Evolutionary conservation across 2,888 invertebrate genomes (phyloP), one percentile per base, ranked within the genome.

Genomic region (Drosophila infuscata): DNA sequence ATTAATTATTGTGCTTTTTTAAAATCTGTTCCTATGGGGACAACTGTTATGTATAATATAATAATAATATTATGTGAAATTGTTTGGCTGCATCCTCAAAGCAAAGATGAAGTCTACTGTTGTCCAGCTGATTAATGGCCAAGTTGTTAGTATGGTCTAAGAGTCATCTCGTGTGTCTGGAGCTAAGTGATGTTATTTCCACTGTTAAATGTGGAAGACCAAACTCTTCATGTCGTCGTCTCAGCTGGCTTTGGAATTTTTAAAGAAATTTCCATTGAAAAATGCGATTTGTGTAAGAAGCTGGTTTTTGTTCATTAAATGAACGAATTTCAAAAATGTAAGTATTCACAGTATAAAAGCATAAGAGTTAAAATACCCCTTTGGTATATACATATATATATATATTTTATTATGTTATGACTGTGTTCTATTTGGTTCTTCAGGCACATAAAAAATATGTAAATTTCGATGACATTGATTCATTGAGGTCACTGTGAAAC

Each of bases 391-490:
- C n/a, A 41, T 7, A n/a, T 3, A 8, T 41, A 46, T 20, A 15
- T 15, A 3, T 46, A 0, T 15, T 20, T 3, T 15, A 8, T 25
- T 46, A 46, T 15, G 4, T 20, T 20, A 8, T 49, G 20, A 25
- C 48, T 15, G 2, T 57, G 12, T 38, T 15, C 15, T 5, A 17
- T 12, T 25, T 29, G 25, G 8, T 11, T 43, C 8, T 32, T 11
- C 8, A 30, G 3, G 8, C 29, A 4, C 17, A 17, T 11, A 49
- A 17, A 8, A 38, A 48, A 11, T 41, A 57, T 68, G 49, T n/a
- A 56, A 49, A 41, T 68, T 68, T 56, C 11, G 70, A 38, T 69
- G 56, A 49, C 70, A 56, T 58, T 52, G 58, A 62, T 57, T 70
- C 65, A 70, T 71, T 57, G 70, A 52, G 11, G 20, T 12, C 17